phyloP scores from a whole-genome alignment of 2,797 vertebrate genomes.

The Aplochiton taeniatus region DNA sequence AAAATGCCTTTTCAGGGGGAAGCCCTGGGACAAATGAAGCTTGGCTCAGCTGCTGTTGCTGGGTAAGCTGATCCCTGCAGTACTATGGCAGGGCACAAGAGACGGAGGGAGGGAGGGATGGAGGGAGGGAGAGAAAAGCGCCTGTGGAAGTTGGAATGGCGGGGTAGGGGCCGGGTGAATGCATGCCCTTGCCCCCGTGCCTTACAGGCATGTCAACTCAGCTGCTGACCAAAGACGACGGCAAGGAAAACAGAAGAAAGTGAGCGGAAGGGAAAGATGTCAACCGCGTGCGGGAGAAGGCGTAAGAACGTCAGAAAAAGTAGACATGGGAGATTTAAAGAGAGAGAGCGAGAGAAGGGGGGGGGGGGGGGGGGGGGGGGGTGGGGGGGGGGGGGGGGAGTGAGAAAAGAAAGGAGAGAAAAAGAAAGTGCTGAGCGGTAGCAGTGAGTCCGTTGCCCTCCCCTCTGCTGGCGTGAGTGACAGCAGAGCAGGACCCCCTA shows the following conservation, averaged over 20 bases:
- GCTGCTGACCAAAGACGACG: constrained; percentile 66
- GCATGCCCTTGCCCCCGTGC: constrained; percentile 6
- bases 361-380: neutral
- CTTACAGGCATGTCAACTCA: constrained; percentile 66
- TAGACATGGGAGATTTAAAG: neutral
- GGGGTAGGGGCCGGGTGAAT: neutral
- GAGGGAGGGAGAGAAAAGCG: constrained; percentile 27
- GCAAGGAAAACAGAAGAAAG: constrained; percentile 43
- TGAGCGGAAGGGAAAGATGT: constrained; percentile 45
- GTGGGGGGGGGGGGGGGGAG: neutral
- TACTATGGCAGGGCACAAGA: constrained; percentile 57
- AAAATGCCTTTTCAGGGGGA: constrained; percentile 71
- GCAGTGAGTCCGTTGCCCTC: no score
- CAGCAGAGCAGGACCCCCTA: constrained; percentile 65
- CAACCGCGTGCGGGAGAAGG: no score
- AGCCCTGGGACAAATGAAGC: constrained; percentile 67
- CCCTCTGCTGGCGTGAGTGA: constrained; percentile 53
- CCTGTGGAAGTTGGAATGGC: constrained; percentile 23
- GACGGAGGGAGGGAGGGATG: constrained; percentile 41
- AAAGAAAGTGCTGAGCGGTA: constrained; percentile 5
- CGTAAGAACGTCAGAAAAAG: constrained; percentile 33
- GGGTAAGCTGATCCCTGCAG: constrained; percentile 69
- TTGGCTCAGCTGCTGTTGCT: constrained; percentile 68
- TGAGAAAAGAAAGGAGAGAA: constrained; percentile 7
- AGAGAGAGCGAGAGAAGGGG: neutral